Conservation (phyloP, 2,113 vertebrate genomes). For the Agelaius tricolor region DNA sequence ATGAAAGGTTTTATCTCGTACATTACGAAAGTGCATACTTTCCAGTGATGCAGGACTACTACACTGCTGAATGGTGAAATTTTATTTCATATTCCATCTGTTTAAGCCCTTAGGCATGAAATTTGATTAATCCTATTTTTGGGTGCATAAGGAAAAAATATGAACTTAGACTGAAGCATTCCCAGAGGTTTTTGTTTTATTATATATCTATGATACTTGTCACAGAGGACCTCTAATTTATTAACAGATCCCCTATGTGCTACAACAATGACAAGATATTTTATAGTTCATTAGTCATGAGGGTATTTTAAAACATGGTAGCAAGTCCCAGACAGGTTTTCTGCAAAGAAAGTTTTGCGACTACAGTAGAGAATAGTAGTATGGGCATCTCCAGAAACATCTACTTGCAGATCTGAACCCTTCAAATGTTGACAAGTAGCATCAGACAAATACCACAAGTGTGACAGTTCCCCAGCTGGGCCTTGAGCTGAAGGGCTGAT, state of each 20-base stretch:
- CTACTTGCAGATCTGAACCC: background rate
- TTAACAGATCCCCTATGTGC: background rate
- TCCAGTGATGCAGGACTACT: background rate
- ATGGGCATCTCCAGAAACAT: background rate
- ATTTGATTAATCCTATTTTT: slow-evolving; percentile 10
- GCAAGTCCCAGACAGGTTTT: background rate
- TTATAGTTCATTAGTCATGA: slow-evolving; percentile 14
- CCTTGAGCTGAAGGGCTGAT: background rate
- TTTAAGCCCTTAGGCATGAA: background rate
- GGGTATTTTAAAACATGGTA: background rate
- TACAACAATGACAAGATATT: background rate
- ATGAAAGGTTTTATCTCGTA: background rate
- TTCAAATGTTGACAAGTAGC: background rate
- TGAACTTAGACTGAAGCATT: background rate
- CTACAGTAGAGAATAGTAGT: background rate
- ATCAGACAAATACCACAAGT: background rate
- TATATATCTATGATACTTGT: background rate
- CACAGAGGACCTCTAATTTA: background rate
- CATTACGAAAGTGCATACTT: background rate
- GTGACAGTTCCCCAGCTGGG: background rate
- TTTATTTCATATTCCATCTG: background rate
- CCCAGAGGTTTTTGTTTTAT: background rate
- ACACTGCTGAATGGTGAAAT: background rate
- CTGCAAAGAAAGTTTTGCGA: background rate
- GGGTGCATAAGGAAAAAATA: background rate